Evolutionary conservation across 2,888 invertebrate species (phyloP), one percentile per base, ranked within the genome.

Genomic region (Tenthredo livida): DNA sequence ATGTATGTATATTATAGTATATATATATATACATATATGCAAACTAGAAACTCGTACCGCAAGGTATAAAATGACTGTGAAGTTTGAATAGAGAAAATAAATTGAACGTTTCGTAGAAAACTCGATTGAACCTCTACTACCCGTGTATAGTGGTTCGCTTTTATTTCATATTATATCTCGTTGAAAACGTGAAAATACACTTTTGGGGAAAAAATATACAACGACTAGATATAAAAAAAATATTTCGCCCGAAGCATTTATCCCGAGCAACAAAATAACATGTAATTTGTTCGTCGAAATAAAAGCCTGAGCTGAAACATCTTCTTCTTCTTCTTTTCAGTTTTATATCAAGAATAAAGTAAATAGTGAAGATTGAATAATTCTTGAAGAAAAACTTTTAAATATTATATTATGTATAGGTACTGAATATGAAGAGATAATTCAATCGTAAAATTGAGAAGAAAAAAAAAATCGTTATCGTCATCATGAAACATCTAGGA

Each of bases 171-270:
- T 33, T 15, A 33, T 61, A 21, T 61, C 6, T 17, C 15, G 33
- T 33, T 25, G 25, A 33, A 67, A 25, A 73, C 72, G 21, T 73
- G 70, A 29, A 70, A 70, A 70, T 37, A 73, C 72, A 43, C 72
- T 73, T 73, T 43, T 37, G n/a, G n/a, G n/a, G 2, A n/a, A 70
- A 37, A 10, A 5, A 37, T 10, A 29, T 50, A 50, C 33, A 75
- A 75, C 75, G 75, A 77, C 75, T 77, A 77, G 54, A 77, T 54
- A 77, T 3, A 75, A 75, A 77, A 54, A 77, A 77, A 77, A 77
- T 29, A 54, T 50, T 54, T 77, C 50, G 43, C 40, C 29, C 77
- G 29, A 50, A 77, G 54, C 21, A 25, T 77, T 77, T 50, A 77
- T 15, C 9, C 50, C 17, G 54, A 54, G 50, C n/a, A 77, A 54